phyloP scores from a whole-genome alignment of 2,888 invertebrate genomes.

The Apodemia duryi region DNA sequence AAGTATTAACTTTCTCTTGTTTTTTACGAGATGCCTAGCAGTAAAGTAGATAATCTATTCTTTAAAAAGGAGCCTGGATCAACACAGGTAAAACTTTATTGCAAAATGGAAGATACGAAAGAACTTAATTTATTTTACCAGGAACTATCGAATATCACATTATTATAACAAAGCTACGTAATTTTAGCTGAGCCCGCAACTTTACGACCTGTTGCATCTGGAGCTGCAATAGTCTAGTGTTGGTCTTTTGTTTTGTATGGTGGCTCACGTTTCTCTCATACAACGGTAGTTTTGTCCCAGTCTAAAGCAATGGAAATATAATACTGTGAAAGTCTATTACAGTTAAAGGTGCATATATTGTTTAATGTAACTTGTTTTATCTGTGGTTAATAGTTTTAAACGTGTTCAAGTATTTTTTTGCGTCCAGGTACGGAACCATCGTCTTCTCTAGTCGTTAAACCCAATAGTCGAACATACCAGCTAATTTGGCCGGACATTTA shows the following conservation, averaged over 20 bases:
- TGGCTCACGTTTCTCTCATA: conserved; percentile 27
- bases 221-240: conserved; percentile 34
- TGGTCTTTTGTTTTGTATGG: conserved; percentile 28
- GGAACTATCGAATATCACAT: conserved; percentile 55
- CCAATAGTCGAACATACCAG: too few species aligned
- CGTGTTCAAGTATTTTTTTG: too few species aligned
- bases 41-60: too few species aligned
- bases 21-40: too few species aligned
- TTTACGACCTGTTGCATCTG: conserved; percentile 54
- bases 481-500: too few species aligned
- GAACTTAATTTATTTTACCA: conserved; percentile 24
- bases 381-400: too few species aligned
- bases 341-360: not conserved
- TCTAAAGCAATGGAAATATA: conserved; percentile 16
- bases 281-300: not conserved
- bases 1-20: too few species aligned
- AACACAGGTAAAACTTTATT: too few species aligned
- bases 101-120: too few species aligned
- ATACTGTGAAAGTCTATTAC: conserved; percentile 10
- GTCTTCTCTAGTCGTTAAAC: too few species aligned
- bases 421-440: too few species aligned
- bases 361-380: not conserved
- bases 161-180: conserved; percentile 60
- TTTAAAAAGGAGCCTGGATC: too few species aligned
- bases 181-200: conserved; percentile 60